Evolutionary conservation across 2,888 invertebrate species (phyloP).

Genomic region (Perizoma flavofasciatum): DNA sequence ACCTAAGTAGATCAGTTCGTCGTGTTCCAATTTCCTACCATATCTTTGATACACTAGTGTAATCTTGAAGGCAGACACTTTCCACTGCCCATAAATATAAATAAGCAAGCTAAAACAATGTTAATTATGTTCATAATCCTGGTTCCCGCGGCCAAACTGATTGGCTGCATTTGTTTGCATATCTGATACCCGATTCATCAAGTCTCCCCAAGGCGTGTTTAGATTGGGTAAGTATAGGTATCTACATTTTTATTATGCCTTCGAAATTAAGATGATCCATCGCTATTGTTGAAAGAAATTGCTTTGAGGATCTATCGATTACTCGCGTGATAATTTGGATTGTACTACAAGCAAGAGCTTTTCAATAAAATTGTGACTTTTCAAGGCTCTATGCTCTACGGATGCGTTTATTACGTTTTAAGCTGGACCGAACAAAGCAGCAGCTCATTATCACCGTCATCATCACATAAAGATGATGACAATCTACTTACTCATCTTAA

Average conservation of each 20-base stretch:
- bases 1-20: no score
- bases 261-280: slow-evolving; percentile 43
- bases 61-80: background rate
- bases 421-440: no score
- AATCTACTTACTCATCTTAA: no score
- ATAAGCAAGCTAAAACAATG: slow-evolving; percentile 24
- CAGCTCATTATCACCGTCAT: no score
- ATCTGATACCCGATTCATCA: slow-evolving; percentile 72
- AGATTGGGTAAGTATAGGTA: slow-evolving; percentile 34
- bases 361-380: no score
- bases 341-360: no score
- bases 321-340: slow-evolving; percentile 15
- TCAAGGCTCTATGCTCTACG: no score
- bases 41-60: no score
- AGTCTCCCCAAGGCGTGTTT: slow-evolving; percentile 36
- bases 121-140: slow-evolving; percentile 41
- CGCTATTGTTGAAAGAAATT: slow-evolving; percentile 42
- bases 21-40: no score
- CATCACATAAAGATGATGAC: no score
- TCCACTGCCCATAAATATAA: background rate
- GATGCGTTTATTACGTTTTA: no score
- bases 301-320: slow-evolving; percentile 36
- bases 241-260: slow-evolving; percentile 48
- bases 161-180: slow-evolving; percentile 69
- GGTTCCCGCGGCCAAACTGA: slow-evolving; percentile 55